Conservation (phyloP, 2,113 vertebrate species). For the Diglossa brunneiventris region DNA sequence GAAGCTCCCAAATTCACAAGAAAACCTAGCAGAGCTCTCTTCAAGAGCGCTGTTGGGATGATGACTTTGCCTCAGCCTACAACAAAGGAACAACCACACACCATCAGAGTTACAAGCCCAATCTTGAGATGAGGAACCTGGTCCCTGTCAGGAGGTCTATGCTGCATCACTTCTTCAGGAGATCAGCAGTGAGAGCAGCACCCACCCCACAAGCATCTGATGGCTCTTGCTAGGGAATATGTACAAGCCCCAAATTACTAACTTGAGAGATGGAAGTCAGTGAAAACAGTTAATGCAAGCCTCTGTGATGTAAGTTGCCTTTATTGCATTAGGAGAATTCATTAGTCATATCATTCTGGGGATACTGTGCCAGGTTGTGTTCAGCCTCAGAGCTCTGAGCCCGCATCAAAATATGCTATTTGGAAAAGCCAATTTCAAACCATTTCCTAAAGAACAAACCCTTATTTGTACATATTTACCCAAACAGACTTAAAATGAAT, state of each 20-base stretch:
- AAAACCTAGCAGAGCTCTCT: neutral
- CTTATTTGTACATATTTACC: neutral
- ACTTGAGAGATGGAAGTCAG: neutral
- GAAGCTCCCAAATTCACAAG: neutral
- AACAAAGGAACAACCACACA: neutral
- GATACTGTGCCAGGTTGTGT: neutral
- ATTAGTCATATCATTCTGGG: neutral
- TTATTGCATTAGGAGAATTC: neutral
- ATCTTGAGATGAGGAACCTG: neutral
- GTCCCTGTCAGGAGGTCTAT: neutral
- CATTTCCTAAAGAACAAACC: neutral
- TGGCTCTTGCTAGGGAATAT: neutral
- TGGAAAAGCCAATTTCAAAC: neutral
- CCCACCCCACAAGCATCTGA: neutral
- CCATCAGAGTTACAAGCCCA: neutral
- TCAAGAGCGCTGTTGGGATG: neutral
- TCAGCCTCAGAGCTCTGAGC: neutral
- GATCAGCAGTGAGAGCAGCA: neutral
- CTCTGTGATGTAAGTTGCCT: neutral
- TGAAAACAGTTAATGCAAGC: neutral
- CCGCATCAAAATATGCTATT: neutral
- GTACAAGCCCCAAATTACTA: neutral
- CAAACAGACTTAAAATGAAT: conserved; percentile 10
- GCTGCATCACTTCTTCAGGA: neutral
- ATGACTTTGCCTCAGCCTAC: neutral